Conservation (phyloP, 2,888 invertebrate species). For the Sphaeridia pumilis region DNA sequence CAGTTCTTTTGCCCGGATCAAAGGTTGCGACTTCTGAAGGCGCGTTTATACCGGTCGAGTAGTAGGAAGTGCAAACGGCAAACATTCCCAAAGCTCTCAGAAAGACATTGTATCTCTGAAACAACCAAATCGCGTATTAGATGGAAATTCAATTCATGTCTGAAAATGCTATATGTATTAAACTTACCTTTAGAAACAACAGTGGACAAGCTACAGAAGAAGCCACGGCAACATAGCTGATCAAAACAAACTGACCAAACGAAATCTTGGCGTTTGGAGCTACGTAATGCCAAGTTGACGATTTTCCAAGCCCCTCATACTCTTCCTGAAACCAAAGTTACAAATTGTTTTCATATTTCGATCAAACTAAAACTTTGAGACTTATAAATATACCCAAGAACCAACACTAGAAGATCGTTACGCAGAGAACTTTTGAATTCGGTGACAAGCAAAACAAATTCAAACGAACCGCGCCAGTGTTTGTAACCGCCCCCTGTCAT, state of each 20-base stretch:
- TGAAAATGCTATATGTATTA: conserved; percentile 1
- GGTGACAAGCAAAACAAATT: no score
- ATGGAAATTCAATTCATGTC: neutral
- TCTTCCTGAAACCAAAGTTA: conserved; percentile 14
- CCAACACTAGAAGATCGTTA: no score
- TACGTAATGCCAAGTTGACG: conserved; percentile 29
- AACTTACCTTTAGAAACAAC: conserved; percentile 10
- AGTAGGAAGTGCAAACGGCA: conserved; percentile 29
- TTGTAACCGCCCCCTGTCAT: no score
- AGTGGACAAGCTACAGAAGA: conserved; percentile 17
- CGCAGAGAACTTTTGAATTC: no score
- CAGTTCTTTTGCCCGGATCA: conserved; percentile 24
- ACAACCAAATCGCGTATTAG: neutral
- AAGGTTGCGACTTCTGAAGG: conserved; percentile 31
- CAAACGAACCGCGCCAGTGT: no score
- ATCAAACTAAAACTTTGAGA: no score
- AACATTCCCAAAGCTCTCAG: conserved; percentile 26
- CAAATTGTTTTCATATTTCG: neutral
- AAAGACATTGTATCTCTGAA: conserved; percentile 17
- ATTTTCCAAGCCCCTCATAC: conserved; percentile 26
- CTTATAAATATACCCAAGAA: no score
- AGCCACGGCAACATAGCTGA: conserved; percentile 18
- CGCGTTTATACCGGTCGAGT: conserved; percentile 26
- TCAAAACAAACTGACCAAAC: conserved; percentile 17
- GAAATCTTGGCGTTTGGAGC: conserved; percentile 25